Conservation (phyloP, 2,113 vertebrate species). For the Cyphomyrus plagiostoma region DNA sequence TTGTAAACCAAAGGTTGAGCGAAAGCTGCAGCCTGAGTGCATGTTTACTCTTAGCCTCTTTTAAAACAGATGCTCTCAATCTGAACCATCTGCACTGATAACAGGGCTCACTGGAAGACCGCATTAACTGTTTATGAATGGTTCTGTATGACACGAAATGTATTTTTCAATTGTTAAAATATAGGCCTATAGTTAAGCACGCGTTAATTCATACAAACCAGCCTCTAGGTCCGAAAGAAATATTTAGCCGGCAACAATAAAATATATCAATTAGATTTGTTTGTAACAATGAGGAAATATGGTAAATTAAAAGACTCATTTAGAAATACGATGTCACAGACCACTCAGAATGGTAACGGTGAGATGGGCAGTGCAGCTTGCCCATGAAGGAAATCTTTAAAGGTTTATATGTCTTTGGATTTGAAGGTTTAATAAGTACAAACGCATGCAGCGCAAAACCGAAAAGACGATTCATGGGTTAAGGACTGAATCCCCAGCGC, state of each 20-base stretch:
- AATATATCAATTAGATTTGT: neutral
- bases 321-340: neutral
- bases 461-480: neutral
- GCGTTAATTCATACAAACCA: neutral
- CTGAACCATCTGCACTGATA: neutral
- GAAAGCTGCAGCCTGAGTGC: neutral
- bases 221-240: neutral
- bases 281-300: neutral
- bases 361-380: neutral
- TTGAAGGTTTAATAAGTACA: neutral
- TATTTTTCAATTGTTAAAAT: neutral
- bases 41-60: neutral
- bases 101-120: neutral
- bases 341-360: neutral
- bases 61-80: neutral
- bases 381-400: neutral
- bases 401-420: too few species aligned
- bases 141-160: neutral
- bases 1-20: neutral
- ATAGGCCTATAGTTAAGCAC: neutral
- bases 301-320: neutral
- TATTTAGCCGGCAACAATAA: neutral
- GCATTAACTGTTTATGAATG: neutral
- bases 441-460: neutral
- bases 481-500: neutral